A percentile compares a stretch with the other conserved stretches of the same genome.
These are phyloP conservation scores for Periophthalmus magnuspinnatus DNA, from an alignment of 2,797 vertebrate genomes.

Conservation along the genomic window DNA sequence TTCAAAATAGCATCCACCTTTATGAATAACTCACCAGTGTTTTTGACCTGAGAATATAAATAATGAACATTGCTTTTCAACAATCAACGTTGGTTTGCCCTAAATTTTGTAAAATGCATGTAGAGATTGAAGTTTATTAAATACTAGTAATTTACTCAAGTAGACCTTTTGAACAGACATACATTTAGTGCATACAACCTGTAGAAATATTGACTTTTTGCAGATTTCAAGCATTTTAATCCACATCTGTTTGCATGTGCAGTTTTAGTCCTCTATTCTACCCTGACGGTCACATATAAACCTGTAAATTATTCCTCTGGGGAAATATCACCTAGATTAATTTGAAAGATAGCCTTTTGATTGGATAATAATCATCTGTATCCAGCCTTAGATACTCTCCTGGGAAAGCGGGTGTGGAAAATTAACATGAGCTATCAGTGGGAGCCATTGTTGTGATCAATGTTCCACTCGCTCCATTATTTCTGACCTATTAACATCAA, in stretches of 20 bases:
- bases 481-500: constrained; percentile 21
- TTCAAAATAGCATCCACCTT: constrained; percentile 25
- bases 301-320: constrained; percentile 30
- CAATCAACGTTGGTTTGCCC: background rate
- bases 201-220: no score
- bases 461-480: constrained; percentile 23
- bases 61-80: background rate
- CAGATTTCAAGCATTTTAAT: background rate
- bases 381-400: background rate
- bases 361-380: constrained; percentile 18
- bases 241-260: background rate
- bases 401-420: background rate
- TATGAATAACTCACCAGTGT: background rate
- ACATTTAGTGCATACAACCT: background rate
- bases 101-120: background rate
- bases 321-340: constrained; percentile 20
- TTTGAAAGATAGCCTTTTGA: constrained; percentile 28
- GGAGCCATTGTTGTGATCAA: constrained; percentile 21
- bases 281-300: constrained; percentile 35
- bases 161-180: background rate
- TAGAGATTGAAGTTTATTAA: background rate
- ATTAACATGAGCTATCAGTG: constrained; percentile 20
- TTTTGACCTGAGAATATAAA: background rate
- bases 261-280: constrained; percentile 19
- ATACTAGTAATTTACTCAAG: background rate